These are phyloP conservation scores for Microplitis mediator DNA, from an alignment of 1,140 invertebrate species.

Conservation along the genomic window DNA sequence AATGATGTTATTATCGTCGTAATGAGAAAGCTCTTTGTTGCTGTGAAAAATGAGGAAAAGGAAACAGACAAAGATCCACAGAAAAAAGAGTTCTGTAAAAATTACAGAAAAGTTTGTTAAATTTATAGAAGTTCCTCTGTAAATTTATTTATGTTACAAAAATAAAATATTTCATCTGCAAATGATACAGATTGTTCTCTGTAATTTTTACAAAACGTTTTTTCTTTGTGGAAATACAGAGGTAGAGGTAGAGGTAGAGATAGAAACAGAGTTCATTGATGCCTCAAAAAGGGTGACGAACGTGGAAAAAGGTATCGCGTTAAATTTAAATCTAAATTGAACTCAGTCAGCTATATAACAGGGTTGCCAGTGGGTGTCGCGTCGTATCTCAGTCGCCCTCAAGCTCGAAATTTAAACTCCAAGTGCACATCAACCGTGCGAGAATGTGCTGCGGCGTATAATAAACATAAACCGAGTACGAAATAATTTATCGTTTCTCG, in stretches of 20 bases:
- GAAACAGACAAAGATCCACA: too few relatives aligned
- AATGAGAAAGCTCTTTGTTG: too few relatives aligned
- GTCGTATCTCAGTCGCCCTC: neutral
- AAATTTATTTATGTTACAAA: too few relatives aligned
- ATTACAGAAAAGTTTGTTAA: too few relatives aligned
- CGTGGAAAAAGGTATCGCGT: neutral
- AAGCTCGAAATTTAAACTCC: neutral
- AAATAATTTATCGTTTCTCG: constrained; percentile 9
- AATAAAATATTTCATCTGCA: too few relatives aligned
- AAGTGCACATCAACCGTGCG: neutral
- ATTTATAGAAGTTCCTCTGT: too few relatives aligned
- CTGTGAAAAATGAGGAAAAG: too few relatives aligned
- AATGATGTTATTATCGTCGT: too few relatives aligned
- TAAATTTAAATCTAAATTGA: constrained; percentile 12
- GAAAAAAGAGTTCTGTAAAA: too few relatives aligned
- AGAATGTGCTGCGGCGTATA: neutral
- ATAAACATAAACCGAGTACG: neutral
- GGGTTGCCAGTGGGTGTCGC: neutral
- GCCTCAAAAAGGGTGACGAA: neutral
- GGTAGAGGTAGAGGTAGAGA: neutral
- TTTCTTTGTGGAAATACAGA: neutral
- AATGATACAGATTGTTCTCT: neutral
- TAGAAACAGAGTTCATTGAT: neutral
- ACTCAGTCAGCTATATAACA: neutral
- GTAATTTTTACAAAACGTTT: neutral